Evolutionary conservation across 2,888 invertebrate genomes (phyloP).

Genomic region (Ptilodon capucinus): DNA sequence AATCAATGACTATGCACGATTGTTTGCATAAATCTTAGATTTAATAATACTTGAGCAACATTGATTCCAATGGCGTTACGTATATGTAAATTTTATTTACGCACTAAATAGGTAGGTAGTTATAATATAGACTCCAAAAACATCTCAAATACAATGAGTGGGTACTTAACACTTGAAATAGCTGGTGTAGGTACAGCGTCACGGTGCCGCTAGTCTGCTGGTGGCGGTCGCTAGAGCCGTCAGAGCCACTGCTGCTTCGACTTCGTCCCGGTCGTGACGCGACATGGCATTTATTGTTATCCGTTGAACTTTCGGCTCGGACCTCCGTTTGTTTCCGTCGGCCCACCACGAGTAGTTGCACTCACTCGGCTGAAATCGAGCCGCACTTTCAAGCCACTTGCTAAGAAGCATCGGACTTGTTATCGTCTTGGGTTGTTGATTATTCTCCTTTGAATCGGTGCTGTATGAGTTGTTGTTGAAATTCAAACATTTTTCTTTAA

Average conservation of each 20-base stretch:
- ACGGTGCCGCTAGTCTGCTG: constrained; percentile 57
- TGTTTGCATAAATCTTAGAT: constrained; percentile 41
- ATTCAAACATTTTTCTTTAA: constrained; percentile 57
- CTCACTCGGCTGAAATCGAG: constrained; percentile 87
- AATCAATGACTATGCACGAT: constrained; percentile 44
- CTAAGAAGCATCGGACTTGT: constrained; percentile 85
- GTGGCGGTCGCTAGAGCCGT: constrained; percentile 84
- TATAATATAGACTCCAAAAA: constrained; percentile 1
- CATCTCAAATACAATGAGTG: constrained; percentile 30
- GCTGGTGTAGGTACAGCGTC: constrained; percentile 5
- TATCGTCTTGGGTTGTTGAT: constrained; percentile 50
- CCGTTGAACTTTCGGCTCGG: constrained; percentile 49
- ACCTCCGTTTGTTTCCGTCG: constrained; percentile 59
- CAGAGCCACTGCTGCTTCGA: constrained; percentile 89
- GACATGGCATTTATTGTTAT: constrained; percentile 50
- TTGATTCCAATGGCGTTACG: constrained; percentile 30
- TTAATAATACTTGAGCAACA: constrained; percentile 62
- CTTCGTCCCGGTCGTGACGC: constrained; percentile 86
- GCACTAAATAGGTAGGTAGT: constrained; percentile 22
- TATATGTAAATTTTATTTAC: constrained; percentile 38
- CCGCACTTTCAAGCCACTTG: constrained; percentile 90
- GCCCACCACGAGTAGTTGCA: constrained; percentile 87
- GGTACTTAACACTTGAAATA: not conserved
- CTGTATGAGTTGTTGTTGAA: constrained; percentile 67
- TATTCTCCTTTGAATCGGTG: constrained; percentile 36